phyloP scores from a whole-genome alignment of 30 jellyfish, hydroid and myxozoan genomes.

The Nemopilema nomurai region DNA sequence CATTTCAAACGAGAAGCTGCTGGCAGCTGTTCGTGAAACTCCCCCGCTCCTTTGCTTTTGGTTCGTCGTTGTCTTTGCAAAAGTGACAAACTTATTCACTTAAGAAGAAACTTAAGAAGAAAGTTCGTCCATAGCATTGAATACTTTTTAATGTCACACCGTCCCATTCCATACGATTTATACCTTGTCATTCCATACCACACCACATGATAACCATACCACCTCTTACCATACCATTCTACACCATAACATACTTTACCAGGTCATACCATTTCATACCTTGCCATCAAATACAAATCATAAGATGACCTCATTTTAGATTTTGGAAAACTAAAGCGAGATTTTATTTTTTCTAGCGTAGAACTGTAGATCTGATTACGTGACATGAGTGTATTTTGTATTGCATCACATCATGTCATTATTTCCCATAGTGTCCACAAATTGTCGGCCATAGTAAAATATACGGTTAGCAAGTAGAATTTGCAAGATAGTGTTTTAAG shows the following conservation, averaged over 20 bases:
- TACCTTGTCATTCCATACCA: not conserved
- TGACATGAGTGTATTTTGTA: too few relatives aligned
- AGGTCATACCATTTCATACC: not conserved
- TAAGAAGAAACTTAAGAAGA: not conserved
- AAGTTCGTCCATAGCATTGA: too few relatives aligned
- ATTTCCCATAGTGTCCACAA: too few relatives aligned
- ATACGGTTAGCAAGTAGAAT: too few relatives aligned
- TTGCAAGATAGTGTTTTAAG: too few relatives aligned
- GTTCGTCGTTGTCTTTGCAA: too few relatives aligned
- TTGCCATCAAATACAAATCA: not conserved
- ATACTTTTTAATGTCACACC: not conserved
- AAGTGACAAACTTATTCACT: too few relatives aligned
- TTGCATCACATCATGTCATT: too few relatives aligned
- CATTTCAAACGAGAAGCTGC: not conserved
- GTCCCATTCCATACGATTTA: not conserved
- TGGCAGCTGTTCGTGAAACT: not conserved
- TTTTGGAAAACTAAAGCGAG: not conserved
- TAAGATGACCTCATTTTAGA: not conserved
- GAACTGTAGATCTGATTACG: too few relatives aligned
- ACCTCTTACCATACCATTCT: not conserved
- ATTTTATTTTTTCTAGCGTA: not conserved
- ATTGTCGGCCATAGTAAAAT: too few relatives aligned
- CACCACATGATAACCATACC: not conserved
- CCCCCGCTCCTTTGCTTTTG: too few relatives aligned
- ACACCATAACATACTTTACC: not conserved